Conservation (phyloP, 1,140 invertebrate species). For the Zaprionus taronus region DNA sequence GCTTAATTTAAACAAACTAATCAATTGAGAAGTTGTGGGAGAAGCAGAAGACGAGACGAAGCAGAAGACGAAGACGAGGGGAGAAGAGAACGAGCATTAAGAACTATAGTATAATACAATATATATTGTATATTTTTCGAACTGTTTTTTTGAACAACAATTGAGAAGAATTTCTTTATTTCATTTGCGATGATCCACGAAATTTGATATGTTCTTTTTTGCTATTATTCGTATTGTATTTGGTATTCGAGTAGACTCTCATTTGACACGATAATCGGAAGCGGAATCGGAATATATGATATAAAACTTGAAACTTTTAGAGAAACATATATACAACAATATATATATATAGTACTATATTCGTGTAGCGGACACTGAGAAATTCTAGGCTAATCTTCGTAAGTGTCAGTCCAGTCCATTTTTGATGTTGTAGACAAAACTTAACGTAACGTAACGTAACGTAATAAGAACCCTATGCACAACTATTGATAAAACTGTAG, state of each 20-base stretch:
- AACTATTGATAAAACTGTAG: constrained; percentile 17
- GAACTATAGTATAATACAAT: constrained; percentile 17
- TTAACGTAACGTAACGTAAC: constrained; percentile 29
- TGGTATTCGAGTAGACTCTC: neutral
- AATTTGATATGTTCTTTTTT: neutral
- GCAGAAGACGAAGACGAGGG: constrained; percentile 2
- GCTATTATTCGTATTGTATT: constrained; percentile 1
- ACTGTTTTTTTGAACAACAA: constrained; percentile 40
- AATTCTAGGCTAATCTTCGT: constrained; percentile 19
- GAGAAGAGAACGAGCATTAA: constrained; percentile 24
- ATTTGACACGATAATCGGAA: neutral
- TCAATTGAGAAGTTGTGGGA: constrained; percentile 17
- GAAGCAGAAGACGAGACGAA: constrained; percentile 12
- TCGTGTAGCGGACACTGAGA: neutral
- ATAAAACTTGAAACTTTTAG: constrained; percentile 56
- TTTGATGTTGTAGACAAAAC: constrained; percentile 71
- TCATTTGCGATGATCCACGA: neutral
- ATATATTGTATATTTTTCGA: constrained; percentile 43
- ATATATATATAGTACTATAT: constrained; percentile 28
- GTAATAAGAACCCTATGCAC: constrained; percentile 37
- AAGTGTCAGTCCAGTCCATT: constrained; percentile 66
- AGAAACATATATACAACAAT: constrained; percentile 60
- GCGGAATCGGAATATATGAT: constrained; percentile 52
- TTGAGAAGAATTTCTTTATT: neutral
- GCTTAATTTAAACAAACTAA: constrained; percentile 68